A percentile compares a stretch with the other conserved stretches of the same genome.
phyloP scores from a whole-genome alignment of 2,797 vertebrate species.

The Brachymystax lenok region DNA sequence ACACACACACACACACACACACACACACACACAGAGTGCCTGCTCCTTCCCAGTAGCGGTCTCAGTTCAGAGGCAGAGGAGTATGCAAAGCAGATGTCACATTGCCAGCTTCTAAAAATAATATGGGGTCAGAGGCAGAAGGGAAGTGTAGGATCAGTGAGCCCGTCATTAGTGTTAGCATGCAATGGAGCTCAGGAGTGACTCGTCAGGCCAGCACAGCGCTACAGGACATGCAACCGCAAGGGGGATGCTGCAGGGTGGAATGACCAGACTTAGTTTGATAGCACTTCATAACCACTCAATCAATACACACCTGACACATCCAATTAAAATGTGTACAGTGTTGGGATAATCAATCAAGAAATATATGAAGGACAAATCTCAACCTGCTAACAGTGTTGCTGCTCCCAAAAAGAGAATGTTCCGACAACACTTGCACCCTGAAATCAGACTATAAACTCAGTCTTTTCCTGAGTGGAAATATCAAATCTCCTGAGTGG shows the following conservation, averaged over 20 bases:
- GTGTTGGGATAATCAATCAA: no score
- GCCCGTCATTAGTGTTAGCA: slow-evolving; percentile 10
- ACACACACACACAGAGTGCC: background rate
- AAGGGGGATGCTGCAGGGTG: no score
- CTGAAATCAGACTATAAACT: background rate
- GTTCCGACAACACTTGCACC: no score
- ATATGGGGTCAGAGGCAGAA: slow-evolving; percentile 9
- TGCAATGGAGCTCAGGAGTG: background rate
- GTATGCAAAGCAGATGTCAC: slow-evolving; percentile 23
- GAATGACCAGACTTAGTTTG: no score
- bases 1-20: background rate
- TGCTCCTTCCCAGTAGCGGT: background rate
- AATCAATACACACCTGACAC: no score
- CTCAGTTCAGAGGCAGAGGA: background rate
- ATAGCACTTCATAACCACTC: no score
- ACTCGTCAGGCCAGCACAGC: background rate
- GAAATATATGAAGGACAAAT: no score
- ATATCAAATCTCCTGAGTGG: background rate
- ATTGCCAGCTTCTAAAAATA: slow-evolving; percentile 21
- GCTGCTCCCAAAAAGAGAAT: no score
- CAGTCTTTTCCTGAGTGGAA: background rate
- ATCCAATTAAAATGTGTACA: no score
- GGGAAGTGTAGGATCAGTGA: slow-evolving; percentile 21
- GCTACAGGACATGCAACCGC: no score
- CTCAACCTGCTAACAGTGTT: no score